These are phyloP conservation scores for Apamea monoglypha DNA, from an alignment of 2,888 invertebrate species.

Conservation along the genomic window DNA sequence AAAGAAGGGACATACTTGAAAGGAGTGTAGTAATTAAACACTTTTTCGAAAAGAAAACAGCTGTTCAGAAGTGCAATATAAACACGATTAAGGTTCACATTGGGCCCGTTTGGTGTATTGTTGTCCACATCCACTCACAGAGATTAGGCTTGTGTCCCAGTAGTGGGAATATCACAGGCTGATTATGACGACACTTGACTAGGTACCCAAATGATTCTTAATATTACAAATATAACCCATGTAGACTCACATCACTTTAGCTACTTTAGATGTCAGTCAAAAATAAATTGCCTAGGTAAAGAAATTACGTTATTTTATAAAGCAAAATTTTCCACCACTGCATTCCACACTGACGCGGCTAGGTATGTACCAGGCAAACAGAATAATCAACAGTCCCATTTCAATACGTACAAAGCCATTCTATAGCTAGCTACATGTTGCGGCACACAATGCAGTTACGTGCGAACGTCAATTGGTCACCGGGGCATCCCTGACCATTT, in stretches of 20 bases:
- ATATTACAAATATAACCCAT: neutral
- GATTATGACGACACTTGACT: too few relatives aligned
- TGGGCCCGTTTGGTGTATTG: too few relatives aligned
- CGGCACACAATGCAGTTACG: constrained; percentile 44
- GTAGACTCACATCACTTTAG: neutral
- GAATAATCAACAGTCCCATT: constrained; percentile 44
- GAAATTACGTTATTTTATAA: neutral
- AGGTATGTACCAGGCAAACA: neutral
- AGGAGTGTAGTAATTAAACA: too few relatives aligned
- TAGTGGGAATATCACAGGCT: too few relatives aligned
- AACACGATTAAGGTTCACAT: too few relatives aligned
- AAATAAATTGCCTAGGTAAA: neutral
- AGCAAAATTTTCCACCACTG: too few relatives aligned
- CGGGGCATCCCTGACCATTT: constrained; percentile 42
- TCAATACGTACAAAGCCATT: constrained; percentile 37
- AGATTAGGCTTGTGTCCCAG: too few relatives aligned
- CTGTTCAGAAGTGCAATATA: too few relatives aligned
- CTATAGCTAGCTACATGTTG: constrained; percentile 30
- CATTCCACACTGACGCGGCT: neutral
- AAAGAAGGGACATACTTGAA: too few relatives aligned
- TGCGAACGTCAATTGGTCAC: constrained; percentile 50
- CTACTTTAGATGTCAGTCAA: neutral
- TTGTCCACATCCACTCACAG: too few relatives aligned
- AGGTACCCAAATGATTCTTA: neutral
- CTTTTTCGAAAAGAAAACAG: too few relatives aligned